Percentiles rank a stretch among this genome's conserved stretches.
These are phyloP conservation scores for Cephalotes varians DNA, from an alignment of 2,888 invertebrate genomes.

Conservation along the genomic window DNA sequence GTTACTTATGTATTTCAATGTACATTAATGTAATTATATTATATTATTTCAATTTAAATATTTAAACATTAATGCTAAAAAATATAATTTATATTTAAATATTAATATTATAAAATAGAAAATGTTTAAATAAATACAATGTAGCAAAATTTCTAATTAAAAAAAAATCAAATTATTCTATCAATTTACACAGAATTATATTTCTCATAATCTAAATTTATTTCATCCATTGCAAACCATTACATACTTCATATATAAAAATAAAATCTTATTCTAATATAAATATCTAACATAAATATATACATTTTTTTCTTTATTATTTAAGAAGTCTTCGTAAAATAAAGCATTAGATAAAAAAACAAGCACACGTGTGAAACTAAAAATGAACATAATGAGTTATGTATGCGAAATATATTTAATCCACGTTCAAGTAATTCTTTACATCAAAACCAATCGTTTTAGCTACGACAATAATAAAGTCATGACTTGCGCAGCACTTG, in stretches of 20 bases:
- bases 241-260: neutral
- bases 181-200: slow-evolving; percentile 22
- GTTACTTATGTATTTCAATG: neutral
- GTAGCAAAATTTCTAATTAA: slow-evolving; percentile 1
- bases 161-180: neutral
- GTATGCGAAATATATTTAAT: neutral
- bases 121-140: slow-evolving; percentile 20
- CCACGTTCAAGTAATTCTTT: slow-evolving; percentile 88
- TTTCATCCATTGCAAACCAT: neutral
- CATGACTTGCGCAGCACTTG: slow-evolving; percentile 94
- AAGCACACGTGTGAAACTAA: neutral
- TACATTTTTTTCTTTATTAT: neutral
- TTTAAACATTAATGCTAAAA: slow-evolving; percentile 4
- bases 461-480: slow-evolving; percentile 92
- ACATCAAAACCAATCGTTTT: slow-evolving; percentile 92
- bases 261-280: slow-evolving; percentile 16
- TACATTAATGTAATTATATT: neutral
- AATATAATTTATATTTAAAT: no score
- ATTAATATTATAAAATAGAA: neutral
- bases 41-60: neutral
- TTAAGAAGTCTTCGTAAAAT: neutral
- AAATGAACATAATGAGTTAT: neutral
- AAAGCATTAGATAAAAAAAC: neutral
- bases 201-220: slow-evolving; percentile 8
- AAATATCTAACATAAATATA: slow-evolving; percentile 9